These are phyloP conservation scores for Alethe castanea DNA, from an alignment of 2,113 vertebrate genomes.

Conservation along the genomic window DNA sequence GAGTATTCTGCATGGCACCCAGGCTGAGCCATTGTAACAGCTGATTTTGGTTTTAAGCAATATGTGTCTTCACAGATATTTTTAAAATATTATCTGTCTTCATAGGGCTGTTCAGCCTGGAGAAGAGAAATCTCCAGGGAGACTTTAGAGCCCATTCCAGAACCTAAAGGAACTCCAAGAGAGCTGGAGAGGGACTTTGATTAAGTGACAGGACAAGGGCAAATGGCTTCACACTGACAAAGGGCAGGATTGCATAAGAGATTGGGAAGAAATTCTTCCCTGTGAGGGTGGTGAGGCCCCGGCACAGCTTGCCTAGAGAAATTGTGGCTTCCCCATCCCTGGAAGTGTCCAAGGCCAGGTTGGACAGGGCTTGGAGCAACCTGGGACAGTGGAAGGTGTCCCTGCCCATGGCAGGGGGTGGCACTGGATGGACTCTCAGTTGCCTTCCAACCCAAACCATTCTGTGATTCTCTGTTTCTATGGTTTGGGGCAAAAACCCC, in stretches of 20 bases:
- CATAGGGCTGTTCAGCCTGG: background rate
- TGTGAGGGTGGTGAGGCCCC: background rate
- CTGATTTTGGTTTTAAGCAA: background rate
- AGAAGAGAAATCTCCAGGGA: background rate
- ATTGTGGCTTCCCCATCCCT: background rate
- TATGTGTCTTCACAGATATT: background rate
- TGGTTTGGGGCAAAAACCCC: background rate
- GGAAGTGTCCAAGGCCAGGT: accelerated
- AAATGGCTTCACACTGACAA: background rate
- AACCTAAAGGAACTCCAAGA: background rate
- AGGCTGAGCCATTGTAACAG: background rate
- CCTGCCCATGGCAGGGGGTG: background rate
- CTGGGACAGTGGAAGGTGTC: accelerated
- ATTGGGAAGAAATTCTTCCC: background rate
- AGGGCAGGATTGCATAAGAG: background rate
- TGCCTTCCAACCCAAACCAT: background rate
- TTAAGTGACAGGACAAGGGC: background rate
- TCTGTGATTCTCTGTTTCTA: background rate
- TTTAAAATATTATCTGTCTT: background rate
- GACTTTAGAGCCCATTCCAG: background rate
- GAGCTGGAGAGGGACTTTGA: background rate
- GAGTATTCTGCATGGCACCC: background rate
- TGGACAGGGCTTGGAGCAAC: accelerated
- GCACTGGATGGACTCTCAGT: accelerated
- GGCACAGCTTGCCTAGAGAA: background rate